phyloP scores from a whole-genome alignment of 2,797 vertebrate species.

The Podargus strigoides region DNA sequence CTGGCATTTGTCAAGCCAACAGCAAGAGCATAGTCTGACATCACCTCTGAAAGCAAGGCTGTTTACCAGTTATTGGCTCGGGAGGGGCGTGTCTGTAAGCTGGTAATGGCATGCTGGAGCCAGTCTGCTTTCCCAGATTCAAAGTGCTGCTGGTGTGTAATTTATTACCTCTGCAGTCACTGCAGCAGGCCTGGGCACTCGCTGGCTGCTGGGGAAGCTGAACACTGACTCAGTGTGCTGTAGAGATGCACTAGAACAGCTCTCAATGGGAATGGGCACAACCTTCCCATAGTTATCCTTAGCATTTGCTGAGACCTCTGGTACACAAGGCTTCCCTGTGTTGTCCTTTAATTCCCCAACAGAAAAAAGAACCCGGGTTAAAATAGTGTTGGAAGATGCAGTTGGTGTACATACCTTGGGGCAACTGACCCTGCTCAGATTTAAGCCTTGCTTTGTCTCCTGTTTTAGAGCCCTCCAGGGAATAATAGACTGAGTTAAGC shows the following conservation, averaged over 20 bases:
- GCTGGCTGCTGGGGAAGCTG: neutral
- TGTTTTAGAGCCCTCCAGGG: neutral
- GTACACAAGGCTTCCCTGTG: neutral
- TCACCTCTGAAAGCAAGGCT: conserved; percentile 5
- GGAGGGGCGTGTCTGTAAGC: neutral
- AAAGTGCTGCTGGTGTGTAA: neutral
- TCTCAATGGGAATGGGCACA: neutral
- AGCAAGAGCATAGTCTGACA: neutral
- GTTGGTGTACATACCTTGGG: neutral
- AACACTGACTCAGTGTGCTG: neutral
- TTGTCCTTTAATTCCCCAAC: neutral
- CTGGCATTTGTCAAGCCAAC: neutral
- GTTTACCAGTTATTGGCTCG: neutral
- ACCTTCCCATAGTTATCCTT: neutral
- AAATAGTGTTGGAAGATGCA: neutral
- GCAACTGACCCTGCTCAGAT: neutral
- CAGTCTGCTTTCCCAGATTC: neutral
- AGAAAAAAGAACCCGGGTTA: neutral
- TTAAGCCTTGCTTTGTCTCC: neutral
- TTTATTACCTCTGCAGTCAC: conserved; percentile 44
- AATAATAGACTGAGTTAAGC: neutral
- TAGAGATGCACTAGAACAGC: neutral
- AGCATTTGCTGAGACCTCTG: neutral
- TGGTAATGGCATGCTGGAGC: neutral
- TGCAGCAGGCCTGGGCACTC: neutral